Evolutionary conservation across 2,113 vertebrate genomes (phyloP), one percentile per base, ranked within the genome.

Genomic region (Pithys albifrons): DNA sequence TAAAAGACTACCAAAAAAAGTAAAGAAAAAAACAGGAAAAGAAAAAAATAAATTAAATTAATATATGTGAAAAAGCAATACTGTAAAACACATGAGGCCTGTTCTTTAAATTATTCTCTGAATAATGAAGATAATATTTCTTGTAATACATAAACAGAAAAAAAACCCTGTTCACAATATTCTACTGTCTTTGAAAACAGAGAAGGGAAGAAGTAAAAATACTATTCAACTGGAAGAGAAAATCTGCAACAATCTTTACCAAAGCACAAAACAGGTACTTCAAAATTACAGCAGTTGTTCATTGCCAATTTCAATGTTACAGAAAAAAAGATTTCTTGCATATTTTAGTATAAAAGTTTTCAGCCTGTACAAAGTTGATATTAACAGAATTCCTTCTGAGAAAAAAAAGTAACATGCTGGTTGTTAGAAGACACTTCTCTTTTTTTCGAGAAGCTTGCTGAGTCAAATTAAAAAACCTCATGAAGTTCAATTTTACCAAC

Each of bases 311-410:
- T 91, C 87, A 66, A 83, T 80, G 72, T 39, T 52, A 73, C 4
- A 73, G 37, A 37, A 43, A 87, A 87, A 80, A 66, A 39, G 16
- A 4, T 55, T 70, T 69, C 29, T 43, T 83, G 45, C 9, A 18
- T 66, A 57, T 88, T 94, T 95, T 70, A 78, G 4, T n/a, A 88
- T 82, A 81, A 85, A 85, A 78, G 2, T 19, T 92, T 89, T 46
- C 25, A 71, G 82, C 39, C 9, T 54, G 12, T 71, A 71, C 75
- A 71, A 85, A 59, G 10, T 22, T 10, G 25, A 22, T 77, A 73
- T 73, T 80, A 80, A 48, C 35, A 23, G 8, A 20, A 41, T 54
- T 62, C 10, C 18, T 70, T 82, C 35, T 22, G 41, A n/a, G 18
- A 45, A 37, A 43, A 57, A n/a, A 77, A 69, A 39, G 1, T 43